Base-by-base conservation (phyloP, 2,797 vertebrate species). In the Phrynocephalus guinanensis region DNA sequence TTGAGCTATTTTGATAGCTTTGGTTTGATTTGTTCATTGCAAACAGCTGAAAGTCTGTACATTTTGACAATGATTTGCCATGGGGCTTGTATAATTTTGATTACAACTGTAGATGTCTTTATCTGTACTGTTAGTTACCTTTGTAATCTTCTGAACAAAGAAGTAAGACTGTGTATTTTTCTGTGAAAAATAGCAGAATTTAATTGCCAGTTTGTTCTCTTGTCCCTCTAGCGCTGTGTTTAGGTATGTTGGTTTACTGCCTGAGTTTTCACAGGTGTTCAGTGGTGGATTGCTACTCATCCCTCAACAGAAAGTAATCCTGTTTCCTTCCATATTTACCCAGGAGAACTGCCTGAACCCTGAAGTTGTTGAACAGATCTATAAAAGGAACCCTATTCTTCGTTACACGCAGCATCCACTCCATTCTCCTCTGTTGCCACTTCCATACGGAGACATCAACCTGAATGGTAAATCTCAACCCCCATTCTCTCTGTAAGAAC, bases 331-430 rank as follows among this genome's bases (percentile, higher is more conserved):
- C 56, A 3, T 28, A 78, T 86, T 93, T 80, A 83, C 79, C 50
- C 48, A 99, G 99, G 99, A 99, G 96, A 99, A 99, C 96, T 98
- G 98, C 92, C 96, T 99, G 92, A 99, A 99, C 94, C 91, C 93
- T 0, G 99, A 99, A 26, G 98, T 99, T 84, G 98, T 99, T 92
- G 98, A 99, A 91, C 99, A 99, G 96, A 98, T 99, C 93, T 99
- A 98, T 95, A 98, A 97, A 95, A 98, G 99, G 94, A 99, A 99
- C 95, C 99, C 99, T 60, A 99, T 99, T 93, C 97, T 99, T 1
- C 98, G 99, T 71, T 98, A 98, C 95, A 99, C 98, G 63, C 97
- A 98, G 84, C 99, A 99, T 90, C 98, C 98, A 0, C 93, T 99
- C 94, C 99, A 99, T 92, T 98, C 98, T 0, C 98, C 99, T 0